These are phyloP conservation scores for Salmo trutta DNA, from an alignment of 2,797 vertebrate species.

Conservation along the genomic window DNA sequence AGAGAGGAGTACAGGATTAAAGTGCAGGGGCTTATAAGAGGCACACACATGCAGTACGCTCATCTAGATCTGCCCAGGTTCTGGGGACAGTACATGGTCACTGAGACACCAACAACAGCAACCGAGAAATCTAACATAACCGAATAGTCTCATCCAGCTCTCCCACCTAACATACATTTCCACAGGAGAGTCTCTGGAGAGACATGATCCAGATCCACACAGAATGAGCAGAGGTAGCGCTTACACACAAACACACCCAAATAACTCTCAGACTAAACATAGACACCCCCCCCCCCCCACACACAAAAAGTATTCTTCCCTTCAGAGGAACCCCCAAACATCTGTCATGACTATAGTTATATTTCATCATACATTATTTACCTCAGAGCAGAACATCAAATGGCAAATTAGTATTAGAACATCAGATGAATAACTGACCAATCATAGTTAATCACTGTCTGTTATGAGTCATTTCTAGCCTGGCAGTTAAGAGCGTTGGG, in stretches of 20 bases:
- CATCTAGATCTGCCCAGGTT: not conserved
- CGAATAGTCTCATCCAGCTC: not conserved
- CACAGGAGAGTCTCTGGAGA: not conserved
- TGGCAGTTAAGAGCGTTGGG: too few relatives aligned
- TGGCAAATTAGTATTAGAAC: not conserved
- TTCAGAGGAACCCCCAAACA: not conserved
- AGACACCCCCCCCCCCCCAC: not conserved
- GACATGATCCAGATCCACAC: not conserved
- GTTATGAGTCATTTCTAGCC: too few relatives aligned
- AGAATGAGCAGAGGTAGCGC: not conserved
- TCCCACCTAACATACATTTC: not conserved
- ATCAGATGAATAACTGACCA: not conserved
- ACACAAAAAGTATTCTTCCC: not conserved
- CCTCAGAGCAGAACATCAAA: too few relatives aligned
- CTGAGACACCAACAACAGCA: slow-evolving; percentile 1
- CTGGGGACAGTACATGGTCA: not conserved
- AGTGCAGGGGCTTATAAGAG: not conserved
- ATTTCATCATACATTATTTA: not conserved
- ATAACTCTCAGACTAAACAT: not conserved
- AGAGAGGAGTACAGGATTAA: slow-evolving; percentile 4
- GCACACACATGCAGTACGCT: not conserved
- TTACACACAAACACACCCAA: not conserved
- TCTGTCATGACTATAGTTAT: not conserved
- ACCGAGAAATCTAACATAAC: not conserved
- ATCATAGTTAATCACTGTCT: not conserved